Percentiles rank a stretch among this genome's conserved stretches.
These are phyloP conservation scores for Gouania willdenowi DNA, from an alignment of 2,797 vertebrate species.

Conservation along the genomic window DNA sequence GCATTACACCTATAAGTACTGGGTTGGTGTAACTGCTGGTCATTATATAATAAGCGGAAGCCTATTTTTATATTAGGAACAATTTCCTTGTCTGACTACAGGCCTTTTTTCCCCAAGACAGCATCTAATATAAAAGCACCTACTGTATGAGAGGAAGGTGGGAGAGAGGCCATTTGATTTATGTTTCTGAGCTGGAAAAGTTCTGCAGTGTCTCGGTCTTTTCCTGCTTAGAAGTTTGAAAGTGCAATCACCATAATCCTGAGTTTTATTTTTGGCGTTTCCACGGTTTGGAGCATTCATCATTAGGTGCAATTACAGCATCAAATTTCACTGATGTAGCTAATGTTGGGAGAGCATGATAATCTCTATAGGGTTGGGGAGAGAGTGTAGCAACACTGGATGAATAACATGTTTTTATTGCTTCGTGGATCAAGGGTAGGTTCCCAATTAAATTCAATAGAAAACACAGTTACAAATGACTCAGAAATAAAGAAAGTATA, in stretches of 20 bases:
- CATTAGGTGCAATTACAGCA: conserved; percentile 12
- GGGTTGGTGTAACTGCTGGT: neutral
- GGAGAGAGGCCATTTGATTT: conserved; percentile 35
- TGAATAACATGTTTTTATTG: no score
- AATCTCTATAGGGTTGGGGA: conserved; percentile 10
- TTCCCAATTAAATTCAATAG: no score
- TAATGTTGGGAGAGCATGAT: conserved; percentile 2
- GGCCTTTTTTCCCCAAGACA: neutral
- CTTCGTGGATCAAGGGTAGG: no score
- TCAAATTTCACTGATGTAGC: conserved; percentile 3
- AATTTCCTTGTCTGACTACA: conserved; percentile 8
- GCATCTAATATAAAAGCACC: conserved; percentile 22
- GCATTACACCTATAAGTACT: neutral
- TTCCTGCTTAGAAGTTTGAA: conserved; percentile 16
- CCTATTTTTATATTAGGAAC: neutral
- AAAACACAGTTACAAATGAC: no score
- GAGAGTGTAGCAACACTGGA: no score
- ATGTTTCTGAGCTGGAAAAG: conserved; percentile 29
- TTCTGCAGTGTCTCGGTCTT: conserved; percentile 29
- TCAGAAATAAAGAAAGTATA: no score
- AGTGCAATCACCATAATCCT: conserved; percentile 6
- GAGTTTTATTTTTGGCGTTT: conserved; percentile 8
- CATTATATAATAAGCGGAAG: conserved; percentile 6
- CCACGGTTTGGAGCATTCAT: conserved; percentile 1
- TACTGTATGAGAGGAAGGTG: conserved; percentile 19